Evolutionary conservation across 1,140 invertebrate genomes (phyloP).

Genomic region (Penaeus chinensis): DNA sequence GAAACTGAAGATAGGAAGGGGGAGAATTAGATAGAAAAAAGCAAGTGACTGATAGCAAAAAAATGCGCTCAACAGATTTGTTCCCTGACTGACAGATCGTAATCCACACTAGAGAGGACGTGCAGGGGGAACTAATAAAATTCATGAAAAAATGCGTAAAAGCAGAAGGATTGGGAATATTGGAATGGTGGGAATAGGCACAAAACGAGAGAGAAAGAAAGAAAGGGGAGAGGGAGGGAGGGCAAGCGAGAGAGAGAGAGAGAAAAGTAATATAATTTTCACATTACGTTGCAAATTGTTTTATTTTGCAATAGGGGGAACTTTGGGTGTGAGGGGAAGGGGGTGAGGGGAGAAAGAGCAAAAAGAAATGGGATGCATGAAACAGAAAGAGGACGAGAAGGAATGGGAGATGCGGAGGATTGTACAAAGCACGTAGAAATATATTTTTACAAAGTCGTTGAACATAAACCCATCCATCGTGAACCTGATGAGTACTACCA

Average conservation of each 20-base stretch:
- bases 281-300: no score
- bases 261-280: slow-evolving; percentile 33
- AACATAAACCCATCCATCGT: no score
- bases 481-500: no score
- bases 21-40: slow-evolving; percentile 54
- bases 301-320: no score
- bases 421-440: no score
- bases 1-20: slow-evolving; percentile 39
- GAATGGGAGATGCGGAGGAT: no score
- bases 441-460: no score
- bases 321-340: no score
- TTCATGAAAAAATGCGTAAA: slow-evolving; percentile 61
- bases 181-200: slow-evolving; percentile 61
- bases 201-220: slow-evolving; percentile 15
- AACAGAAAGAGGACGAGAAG: no score
- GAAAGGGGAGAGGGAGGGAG: background rate
- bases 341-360: no score
- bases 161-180: slow-evolving; percentile 62
- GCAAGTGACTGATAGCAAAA: slow-evolving; percentile 50
- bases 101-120: slow-evolving; percentile 56
- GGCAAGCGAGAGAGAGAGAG: background rate
- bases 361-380: no score
- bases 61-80: slow-evolving; percentile 60
- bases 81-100: slow-evolving; percentile 58
- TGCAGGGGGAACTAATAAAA: slow-evolving; percentile 58